Base-by-base conservation (phyloP, 2,113 vertebrate species). In the Dryoscopus gambensis region DNA sequence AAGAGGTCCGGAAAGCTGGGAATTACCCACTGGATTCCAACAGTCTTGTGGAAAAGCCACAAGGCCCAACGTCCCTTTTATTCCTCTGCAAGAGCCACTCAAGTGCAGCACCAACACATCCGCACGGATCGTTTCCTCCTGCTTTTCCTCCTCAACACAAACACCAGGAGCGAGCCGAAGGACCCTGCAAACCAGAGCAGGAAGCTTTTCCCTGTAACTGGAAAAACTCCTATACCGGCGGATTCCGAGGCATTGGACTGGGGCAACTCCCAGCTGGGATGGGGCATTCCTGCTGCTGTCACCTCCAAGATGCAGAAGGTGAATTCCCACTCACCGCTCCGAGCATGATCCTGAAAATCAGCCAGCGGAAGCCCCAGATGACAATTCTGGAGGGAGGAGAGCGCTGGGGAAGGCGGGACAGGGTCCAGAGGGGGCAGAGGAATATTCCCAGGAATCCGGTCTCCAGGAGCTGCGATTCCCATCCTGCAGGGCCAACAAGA, bases 301-400 rank as follows among this genome's bases (percentile, higher is more conserved):
- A 37, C 25, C n/a, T 27, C n/a, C 9, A 3, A 12, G 33, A 11
- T 12, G 7, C 31, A 40, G 10, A 3, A 9, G 0, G 0, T 0
- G 9, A 24, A 44, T n/a, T 25, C 6, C 13, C 56, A 98, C 99
- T 98, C 95, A 99, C 99, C 31, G 99, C 99, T 89, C 99, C 99
- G 0, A 99, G 98, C 99, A 99, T 99, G 98, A 99, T 99, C 95
- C 99, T 98, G 94, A 99, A 99, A 15, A 99, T 99, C n/a, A 99
- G 99, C 99, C 99, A 99, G 8, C 99, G 98, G 93, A 99, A 99
- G n/a, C 97, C 98, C 99, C 99, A 99, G 92, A 99, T 97, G 94
- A 98, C 97, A 25, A 99, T 93, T 19, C 42, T 63, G 71, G 99
- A 99, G 0, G 99, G 98, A 15, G 99, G 99, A 5, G 98, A 98